These are phyloP conservation scores for Melieria omissa DNA, from an alignment of 2,888 invertebrate genomes.

Conservation along the genomic window DNA sequence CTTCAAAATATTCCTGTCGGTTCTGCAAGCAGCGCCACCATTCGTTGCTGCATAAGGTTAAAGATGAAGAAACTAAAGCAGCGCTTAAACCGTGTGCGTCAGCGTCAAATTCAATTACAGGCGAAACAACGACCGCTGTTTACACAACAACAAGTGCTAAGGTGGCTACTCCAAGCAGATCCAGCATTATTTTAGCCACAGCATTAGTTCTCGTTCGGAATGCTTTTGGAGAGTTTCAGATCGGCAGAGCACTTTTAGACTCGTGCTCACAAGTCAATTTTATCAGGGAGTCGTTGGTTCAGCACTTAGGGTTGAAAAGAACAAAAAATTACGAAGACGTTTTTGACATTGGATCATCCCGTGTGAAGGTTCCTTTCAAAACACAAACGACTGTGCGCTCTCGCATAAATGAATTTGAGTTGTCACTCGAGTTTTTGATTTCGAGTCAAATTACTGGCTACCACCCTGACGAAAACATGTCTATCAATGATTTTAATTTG, in stretches of 20 bases:
- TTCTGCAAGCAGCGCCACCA: no score
- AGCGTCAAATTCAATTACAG: no score
- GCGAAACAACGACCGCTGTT: no score
- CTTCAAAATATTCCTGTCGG: background rate
- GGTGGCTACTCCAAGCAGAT: no score
- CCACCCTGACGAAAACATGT: slow-evolving; percentile 27
- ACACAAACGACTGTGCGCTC: slow-evolving; percentile 35
- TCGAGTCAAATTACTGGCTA: slow-evolving; percentile 19
- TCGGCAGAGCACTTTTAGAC: background rate
- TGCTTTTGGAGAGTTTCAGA: no score
- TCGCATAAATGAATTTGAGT: slow-evolving; percentile 18
- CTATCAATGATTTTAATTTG: background rate
- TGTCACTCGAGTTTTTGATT: slow-evolving; percentile 26
- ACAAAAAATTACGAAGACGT: slow-evolving; percentile 28
- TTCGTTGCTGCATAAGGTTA: no score
- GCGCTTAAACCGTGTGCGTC: no score
- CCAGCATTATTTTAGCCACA: no score
- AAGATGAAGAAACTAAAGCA: no score
- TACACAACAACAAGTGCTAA: no score
- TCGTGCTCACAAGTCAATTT: slow-evolving; percentile 38
- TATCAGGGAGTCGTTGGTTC: slow-evolving; percentile 32
- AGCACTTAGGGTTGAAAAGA: slow-evolving; percentile 17
- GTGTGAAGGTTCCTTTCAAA: slow-evolving; percentile 33
- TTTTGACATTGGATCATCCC: slow-evolving; percentile 27
- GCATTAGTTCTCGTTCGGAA: no score